Evolutionary conservation across 2,888 invertebrate genomes (phyloP), one percentile per base, ranked within the genome.

Genomic region (Diarsia rubi): DNA sequence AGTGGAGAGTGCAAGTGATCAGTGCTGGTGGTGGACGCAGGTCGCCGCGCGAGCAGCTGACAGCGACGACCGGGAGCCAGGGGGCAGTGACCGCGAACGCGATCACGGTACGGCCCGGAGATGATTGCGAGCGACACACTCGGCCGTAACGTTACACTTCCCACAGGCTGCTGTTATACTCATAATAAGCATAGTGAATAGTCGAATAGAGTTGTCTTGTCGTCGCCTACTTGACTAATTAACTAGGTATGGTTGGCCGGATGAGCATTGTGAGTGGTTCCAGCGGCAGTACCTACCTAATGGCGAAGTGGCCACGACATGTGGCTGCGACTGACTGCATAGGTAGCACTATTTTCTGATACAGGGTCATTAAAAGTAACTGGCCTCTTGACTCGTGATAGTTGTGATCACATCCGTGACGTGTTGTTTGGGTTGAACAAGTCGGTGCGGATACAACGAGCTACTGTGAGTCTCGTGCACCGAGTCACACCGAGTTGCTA

Each of bases 1-100:
- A 47, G 69, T 67, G 52, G n/a, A 73, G 69, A 73, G 78, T 66
- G 75, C 72, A 67, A 69, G 73, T 60, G 65, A 64, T 74, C 45
- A 52, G 70, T 60, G 76, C 52, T 54, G 70, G 57, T 27, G 45
- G 68, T 69, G 63, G 45, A 47, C 47, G 24, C 24, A 49, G 79
- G 67, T 71, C 74, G 68, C 64, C 67, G 69, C 49, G 70, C 42
- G 45, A 62, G 67, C 52, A 69, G 66, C 65, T 52, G 44, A 31
- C 45, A 73, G 72, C 73, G 69, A 77, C 68, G 79, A 70, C 79
- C 83, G 86, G 82, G 81, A 85, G 82, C 86, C 62, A 86, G 90
- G 89, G 94, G 92, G 91, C 95, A 91, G 86, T 93, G 94, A 94
- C 95, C 94, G 92, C 90, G 77, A 86, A 77, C 91, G 87, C 89